These are phyloP conservation scores for Valencia hispanica DNA, from an alignment of 2,797 vertebrate genomes.

Conservation along the genomic window DNA sequence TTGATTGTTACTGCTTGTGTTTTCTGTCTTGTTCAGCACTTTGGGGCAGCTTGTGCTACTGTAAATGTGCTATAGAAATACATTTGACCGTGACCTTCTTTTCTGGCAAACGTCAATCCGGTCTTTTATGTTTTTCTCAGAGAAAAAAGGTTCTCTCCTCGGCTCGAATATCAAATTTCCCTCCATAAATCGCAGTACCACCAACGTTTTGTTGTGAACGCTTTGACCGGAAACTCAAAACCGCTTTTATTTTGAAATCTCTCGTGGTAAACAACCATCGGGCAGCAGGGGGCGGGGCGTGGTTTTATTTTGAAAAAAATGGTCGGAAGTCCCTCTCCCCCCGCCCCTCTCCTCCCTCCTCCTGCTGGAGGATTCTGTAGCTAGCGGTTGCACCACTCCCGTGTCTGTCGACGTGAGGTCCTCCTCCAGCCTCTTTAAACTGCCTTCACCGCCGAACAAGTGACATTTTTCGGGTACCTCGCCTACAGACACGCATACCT, in stretches of 20 bases:
- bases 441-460: conserved; percentile 26
- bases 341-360: neutral
- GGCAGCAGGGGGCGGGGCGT: too few relatives aligned
- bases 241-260: conserved; percentile 36
- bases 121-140: neutral
- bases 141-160: too few relatives aligned
- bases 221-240: neutral
- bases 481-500: neutral
- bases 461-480: conserved; percentile 40
- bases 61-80: too few relatives aligned
- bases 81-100: too few relatives aligned
- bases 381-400: conserved; percentile 37
- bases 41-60: too few relatives aligned
- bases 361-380: too few relatives aligned
- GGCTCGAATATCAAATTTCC: too few relatives aligned
- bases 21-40: too few relatives aligned
- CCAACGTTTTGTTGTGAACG: conserved; percentile 24
- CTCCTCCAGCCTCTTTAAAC: conserved; percentile 63
- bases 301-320: conserved; percentile 10
- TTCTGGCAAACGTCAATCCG: too few relatives aligned
- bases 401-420: conserved; percentile 52
- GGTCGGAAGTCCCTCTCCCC: neutral
- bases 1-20: too few relatives aligned
- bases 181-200: neutral
- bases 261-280: too few relatives aligned